Evolutionary conservation across 2,888 invertebrate species (phyloP), one percentile per base, ranked within the genome.

Genomic region (Agriopis leucophaearia): DNA sequence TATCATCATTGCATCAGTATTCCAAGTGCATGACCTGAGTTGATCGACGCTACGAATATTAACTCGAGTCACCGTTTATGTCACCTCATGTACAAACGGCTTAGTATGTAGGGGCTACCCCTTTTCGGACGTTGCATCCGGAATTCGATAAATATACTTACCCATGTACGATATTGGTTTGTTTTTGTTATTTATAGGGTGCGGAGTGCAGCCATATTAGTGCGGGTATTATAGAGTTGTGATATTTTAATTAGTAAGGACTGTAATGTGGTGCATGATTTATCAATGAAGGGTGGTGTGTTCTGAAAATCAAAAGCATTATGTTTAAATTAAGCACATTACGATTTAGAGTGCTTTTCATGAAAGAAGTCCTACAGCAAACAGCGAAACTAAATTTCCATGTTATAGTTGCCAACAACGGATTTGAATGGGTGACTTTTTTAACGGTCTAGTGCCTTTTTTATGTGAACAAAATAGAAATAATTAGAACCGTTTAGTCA

Each of bases 131-230:
- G 86, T 57, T 73, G 74, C 85, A 86, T 82, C 74, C 78, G 81
- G 85, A 87, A 86, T 88, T 83, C 82, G 84, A 84, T 86, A 87
- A 87, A 87, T 86, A 85, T 81, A 75, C 27, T 27, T 27, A 27
- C 74, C 63, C 74, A 74, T 79, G 72, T 76, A 27, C 27, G 27
- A 27, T 27, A 63, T 67, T 78, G 77, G 80, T 80, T 82, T 83
- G 81, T 85, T 82, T 81, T 80, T 80, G 72, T 82, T 81, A 82
- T 82, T 75, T 78, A 78, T 81, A 68, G 74, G 59, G 69, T 70
- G 70, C 35, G 57, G 70, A 72, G 67, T 64, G 71, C 69, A 71
- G 68, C 62, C 72, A 58, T 72, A 69, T 71, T 68, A 68, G 68
- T 68, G 56, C 40, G 68, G 50, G 54, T 50, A 59, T 64, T 64